Percentiles rank a stretch among this genome's conserved stretches.
These are phyloP conservation scores for Urocitellus parryii DNA, from an alignment of 2,113 vertebrate genomes.

Conservation along the genomic window DNA sequence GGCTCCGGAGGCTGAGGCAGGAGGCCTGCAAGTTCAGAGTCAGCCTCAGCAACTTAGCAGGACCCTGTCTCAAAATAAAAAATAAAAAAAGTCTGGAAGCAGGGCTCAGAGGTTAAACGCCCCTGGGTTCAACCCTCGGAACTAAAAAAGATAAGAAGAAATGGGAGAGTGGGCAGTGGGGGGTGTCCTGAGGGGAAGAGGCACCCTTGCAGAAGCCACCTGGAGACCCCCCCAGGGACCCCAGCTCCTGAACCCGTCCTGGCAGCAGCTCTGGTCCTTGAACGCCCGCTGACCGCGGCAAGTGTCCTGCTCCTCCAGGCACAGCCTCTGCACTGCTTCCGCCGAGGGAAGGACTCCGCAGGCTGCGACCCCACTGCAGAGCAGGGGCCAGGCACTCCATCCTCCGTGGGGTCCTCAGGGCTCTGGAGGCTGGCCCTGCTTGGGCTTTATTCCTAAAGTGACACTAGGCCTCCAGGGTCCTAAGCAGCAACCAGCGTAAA, in stretches of 20 bases:
- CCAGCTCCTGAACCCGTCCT: background rate
- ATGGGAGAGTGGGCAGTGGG: background rate
- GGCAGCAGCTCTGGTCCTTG: background rate
- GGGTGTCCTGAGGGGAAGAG: too few species aligned
- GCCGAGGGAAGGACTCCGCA: background rate
- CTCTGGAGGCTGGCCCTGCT: background rate
- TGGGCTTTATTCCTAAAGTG: background rate
- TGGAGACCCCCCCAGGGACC: background rate
- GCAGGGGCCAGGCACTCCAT: background rate
- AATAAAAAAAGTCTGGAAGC: too few species aligned
- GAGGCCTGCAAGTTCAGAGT: too few species aligned
- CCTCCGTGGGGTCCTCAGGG: too few species aligned
- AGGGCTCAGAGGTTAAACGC: too few species aligned
- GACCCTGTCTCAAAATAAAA: too few species aligned
- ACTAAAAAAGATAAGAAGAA: too few species aligned
- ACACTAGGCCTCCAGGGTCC: background rate
- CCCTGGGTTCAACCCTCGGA: too few species aligned
- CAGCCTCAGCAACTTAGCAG: too few species aligned
- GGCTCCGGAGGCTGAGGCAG: too few species aligned
- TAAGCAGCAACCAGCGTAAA: background rate
- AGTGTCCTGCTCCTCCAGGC: too few species aligned
- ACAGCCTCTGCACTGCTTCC: background rate
- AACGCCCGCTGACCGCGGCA: rapidly evolving
- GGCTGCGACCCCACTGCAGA: rapidly evolving
- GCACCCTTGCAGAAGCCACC: background rate